A percentile compares a stretch with the other conserved stretches of the same genome.
phyloP scores from a whole-genome alignment of 2,888 invertebrate species.

The Monoplex corrugatus region DNA sequence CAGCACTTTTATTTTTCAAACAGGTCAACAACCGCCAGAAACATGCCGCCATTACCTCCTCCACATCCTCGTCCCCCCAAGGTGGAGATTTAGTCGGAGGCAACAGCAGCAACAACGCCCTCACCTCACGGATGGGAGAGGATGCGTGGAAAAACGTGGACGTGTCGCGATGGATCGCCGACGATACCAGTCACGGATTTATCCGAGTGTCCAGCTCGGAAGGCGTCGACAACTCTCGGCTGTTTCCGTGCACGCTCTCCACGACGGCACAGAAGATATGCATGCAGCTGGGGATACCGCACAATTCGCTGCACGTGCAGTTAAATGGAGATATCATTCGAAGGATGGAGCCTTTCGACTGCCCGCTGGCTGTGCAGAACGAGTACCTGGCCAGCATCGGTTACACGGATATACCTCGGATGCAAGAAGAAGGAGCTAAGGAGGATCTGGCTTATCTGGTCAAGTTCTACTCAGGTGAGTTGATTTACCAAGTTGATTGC shows the following conservation, averaged over 20 bases:
- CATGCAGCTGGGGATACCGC: conserved; percentile 76
- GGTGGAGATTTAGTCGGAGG: too few species aligned
- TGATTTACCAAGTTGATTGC: too few species aligned
- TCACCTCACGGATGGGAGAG: conserved; percentile 27
- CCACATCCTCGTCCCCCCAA: neutral
- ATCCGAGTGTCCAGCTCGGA: conserved; percentile 79
- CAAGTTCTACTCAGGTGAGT: conserved; percentile 81
- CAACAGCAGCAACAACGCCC: conserved; percentile 46
- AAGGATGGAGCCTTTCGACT: conserved; percentile 80
- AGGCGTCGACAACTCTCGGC: conserved; percentile 68
- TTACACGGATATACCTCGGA: conserved; percentile 74
- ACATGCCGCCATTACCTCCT: neutral
- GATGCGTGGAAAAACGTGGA: conserved; percentile 60
- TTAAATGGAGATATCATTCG: conserved; percentile 80
- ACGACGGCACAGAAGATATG: conserved; percentile 80
- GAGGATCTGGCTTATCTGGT: conserved; percentile 79
- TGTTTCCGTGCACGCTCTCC: conserved; percentile 79
- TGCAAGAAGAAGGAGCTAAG: conserved; percentile 80
- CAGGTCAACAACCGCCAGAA: neutral
- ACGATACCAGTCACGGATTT: conserved; percentile 78
- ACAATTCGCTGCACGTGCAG: conserved; percentile 80
- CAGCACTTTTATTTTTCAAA: too few species aligned
- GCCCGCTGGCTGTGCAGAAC: conserved; percentile 81
- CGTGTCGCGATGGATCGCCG: conserved; percentile 73
- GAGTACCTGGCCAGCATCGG: conserved; percentile 81